Evolutionary conservation across 2,113 vertebrate genomes (phyloP).

Genomic region (Podilymbus podiceps): DNA sequence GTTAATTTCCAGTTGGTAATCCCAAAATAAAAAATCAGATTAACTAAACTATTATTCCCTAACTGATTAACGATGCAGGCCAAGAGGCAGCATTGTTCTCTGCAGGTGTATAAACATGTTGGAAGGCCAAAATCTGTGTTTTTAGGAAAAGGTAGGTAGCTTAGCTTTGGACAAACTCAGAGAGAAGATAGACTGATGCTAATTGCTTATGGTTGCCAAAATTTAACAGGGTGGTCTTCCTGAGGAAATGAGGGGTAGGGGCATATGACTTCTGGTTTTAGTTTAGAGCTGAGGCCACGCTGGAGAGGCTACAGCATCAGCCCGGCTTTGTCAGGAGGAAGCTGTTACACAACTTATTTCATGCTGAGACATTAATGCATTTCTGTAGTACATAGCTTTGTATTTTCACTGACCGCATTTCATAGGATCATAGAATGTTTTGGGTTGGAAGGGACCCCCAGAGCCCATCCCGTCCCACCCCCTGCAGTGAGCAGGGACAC

Average conservation of each 20-base stretch:
- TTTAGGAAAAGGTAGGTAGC: background rate
- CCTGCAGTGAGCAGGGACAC: too few species aligned
- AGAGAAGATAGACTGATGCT: background rate
- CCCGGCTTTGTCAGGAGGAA: background rate
- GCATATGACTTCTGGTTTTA: rapidly evolving
- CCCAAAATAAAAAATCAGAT: background rate
- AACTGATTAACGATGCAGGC: background rate
- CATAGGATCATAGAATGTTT: too few species aligned
- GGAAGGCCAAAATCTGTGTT: background rate
- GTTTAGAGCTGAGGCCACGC: background rate
- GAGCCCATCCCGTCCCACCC: too few species aligned
- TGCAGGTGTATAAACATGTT: background rate
- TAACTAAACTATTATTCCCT: background rate
- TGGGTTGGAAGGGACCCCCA: too few species aligned
- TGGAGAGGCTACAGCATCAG: background rate
- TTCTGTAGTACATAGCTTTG: background rate
- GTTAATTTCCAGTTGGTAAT: background rate
- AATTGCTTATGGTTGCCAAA: background rate
- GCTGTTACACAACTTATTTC: background rate
- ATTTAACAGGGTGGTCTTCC: background rate
- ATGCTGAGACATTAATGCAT: background rate
- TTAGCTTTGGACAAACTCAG: background rate
- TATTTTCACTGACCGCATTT: background rate
- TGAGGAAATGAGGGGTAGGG: background rate
- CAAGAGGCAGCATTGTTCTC: background rate